Conservation (phyloP, 1,140 invertebrate genomes). For the Phymastichus coffea region DNA sequence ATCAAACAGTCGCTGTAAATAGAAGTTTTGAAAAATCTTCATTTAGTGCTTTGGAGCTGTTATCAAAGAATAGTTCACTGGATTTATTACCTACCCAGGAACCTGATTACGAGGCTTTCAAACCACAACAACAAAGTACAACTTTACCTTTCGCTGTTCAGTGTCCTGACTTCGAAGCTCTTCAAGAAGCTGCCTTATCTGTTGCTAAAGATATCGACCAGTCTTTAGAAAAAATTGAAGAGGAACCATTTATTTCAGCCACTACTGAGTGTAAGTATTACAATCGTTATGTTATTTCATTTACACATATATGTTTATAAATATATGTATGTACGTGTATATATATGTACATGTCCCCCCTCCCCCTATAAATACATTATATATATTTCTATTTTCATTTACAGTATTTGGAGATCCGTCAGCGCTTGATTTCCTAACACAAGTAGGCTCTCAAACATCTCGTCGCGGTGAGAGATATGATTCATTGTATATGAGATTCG, state of each 20-base stretch:
- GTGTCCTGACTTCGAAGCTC: constrained; percentile 32
- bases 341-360: no score
- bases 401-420: constrained; percentile 51
- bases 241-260: constrained; percentile 39
- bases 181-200: constrained; percentile 36
- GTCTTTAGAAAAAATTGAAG: constrained; percentile 35
- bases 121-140: constrained; percentile 45
- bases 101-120: constrained; percentile 39
- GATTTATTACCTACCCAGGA: not conserved
- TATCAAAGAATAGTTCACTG: not conserved
- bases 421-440: constrained; percentile 47
- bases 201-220: constrained; percentile 43
- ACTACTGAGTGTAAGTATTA: constrained; percentile 39
- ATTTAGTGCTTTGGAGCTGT: constrained; percentile 7
- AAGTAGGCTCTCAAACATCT: constrained; percentile 31
- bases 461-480: constrained; percentile 55
- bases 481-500: constrained; percentile 64
- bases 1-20: constrained; percentile 16
- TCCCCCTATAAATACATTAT: no score
- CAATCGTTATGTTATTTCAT: not conserved
- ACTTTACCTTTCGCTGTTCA: constrained; percentile 23
- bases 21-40: constrained; percentile 14
- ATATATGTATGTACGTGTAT: no score
- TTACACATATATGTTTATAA: no score
- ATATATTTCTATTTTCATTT: constrained; percentile 23